Conservation (phyloP, 2,113 vertebrate genomes). For the Microcebus griseorufus region DNA sequence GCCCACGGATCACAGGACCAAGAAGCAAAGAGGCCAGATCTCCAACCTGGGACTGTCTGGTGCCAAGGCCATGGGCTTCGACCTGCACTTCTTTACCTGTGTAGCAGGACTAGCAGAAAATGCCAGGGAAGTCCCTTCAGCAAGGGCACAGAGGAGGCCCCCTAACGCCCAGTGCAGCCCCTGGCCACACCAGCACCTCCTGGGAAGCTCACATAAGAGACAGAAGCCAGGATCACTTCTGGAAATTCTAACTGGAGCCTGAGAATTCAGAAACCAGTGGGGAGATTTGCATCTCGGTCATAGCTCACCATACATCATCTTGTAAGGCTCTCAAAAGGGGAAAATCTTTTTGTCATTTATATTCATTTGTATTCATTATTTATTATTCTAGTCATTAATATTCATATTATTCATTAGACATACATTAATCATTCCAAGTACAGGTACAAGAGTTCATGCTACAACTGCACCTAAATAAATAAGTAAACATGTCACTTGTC, state of each 20-base stretch:
- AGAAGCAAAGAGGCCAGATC: background rate
- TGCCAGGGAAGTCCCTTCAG: background rate
- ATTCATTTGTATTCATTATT: background rate
- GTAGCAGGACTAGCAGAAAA: background rate
- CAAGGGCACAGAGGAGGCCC: background rate
- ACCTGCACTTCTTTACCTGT: background rate
- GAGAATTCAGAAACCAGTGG: background rate
- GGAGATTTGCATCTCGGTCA: background rate
- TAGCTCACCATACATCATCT: background rate
- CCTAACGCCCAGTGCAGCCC: rapidly evolving
- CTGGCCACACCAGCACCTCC: background rate
- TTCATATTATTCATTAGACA: background rate
- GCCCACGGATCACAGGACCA: background rate
- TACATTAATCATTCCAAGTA: background rate
- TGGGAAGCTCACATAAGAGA: background rate
- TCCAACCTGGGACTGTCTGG: background rate
- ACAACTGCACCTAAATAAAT: background rate
- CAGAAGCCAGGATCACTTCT: background rate
- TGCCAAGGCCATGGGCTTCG: background rate
- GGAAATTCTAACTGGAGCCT: background rate
- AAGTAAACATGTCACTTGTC: background rate
- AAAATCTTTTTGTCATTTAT: background rate
- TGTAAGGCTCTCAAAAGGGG: background rate
- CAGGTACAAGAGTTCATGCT: background rate
- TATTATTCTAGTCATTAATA: background rate